Base-by-base conservation (phyloP, 2,888 invertebrate species). In the Eudemis profundana region DNA sequence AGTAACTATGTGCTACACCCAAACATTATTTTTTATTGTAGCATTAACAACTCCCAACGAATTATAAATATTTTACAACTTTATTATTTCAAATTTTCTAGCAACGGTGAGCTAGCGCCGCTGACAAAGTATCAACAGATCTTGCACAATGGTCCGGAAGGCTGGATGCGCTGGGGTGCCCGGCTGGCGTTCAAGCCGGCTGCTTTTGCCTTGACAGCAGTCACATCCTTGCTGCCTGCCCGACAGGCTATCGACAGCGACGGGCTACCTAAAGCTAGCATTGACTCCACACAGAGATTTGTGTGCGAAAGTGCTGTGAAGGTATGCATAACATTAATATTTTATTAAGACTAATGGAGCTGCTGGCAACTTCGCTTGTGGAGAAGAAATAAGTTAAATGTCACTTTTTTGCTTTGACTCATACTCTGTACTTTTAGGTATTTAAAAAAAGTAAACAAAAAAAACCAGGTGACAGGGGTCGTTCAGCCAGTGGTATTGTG, bases 81-180 rank as follows among this genome's bases (percentile, higher is more conserved):
- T 27, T 27, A 5, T 33, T 33, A 33, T 33, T 3, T 33, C 7
- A 33, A 8, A 33, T 10, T 62, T 80, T 79, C 0, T 81, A 91
- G 91, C 3, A 85, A 77, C 7, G 85, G 89, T 0, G 88, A 89
- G 1, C 70, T 91, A 0, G 79, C 82, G 12, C 89, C 89, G 0
- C 70, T 91, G 3, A 82, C 89, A 0, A 91, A 90, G 60, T 92
- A 91, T 71, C 89, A 86, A 51, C 88, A 89, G 60, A 85, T 89
- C 1, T 79, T 92, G 0, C 86, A 90, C 74, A 87, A 84, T 0
- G 89, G 89, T 0, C 85, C 86, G 0, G 91, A 91, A 62, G 86
- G 90, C 7, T 92, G 91, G 91, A 79, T 91, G 3, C 80, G 79
- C 1, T 92, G 92, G 92, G 89, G 90, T 0, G 90, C 90, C 0